phyloP scores from a whole-genome alignment of 2,888 invertebrate species.

The Hemithea aestivaria region DNA sequence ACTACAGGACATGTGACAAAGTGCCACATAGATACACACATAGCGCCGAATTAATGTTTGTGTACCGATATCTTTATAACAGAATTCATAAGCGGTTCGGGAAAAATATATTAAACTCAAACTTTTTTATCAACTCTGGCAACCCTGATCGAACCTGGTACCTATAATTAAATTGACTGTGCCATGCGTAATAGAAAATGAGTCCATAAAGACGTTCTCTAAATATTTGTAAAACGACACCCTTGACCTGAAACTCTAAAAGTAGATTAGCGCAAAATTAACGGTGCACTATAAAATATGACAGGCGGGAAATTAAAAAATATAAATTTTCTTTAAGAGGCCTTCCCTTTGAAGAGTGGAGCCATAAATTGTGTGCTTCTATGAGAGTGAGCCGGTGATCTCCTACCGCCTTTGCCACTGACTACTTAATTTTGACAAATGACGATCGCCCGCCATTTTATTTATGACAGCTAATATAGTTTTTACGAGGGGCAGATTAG shows the following conservation, averaged over 20 bases:
- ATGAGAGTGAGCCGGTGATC: constrained; percentile 27
- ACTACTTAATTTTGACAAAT: constrained; percentile 44
- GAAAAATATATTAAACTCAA: too few species aligned
- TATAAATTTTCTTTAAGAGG: constrained; percentile 33
- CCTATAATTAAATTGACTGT: too few species aligned
- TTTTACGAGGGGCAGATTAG: constrained; percentile 31
- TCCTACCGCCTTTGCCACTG: constrained; percentile 24
- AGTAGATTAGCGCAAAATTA: constrained; percentile 29
- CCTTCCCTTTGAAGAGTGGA: constrained; percentile 36
- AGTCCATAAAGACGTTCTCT: too few species aligned
- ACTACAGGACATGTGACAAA: too few species aligned
- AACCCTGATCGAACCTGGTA: too few species aligned
- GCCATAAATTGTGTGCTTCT: constrained; percentile 36
- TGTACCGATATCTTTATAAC: too few species aligned
- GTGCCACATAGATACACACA: too few species aligned
- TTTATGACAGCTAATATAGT: constrained; percentile 26
- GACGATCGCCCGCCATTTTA: constrained; percentile 25
- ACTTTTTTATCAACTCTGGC: too few species aligned
- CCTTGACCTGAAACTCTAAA: constrained; percentile 29
- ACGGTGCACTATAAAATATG: constrained; percentile 31
- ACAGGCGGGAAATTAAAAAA: constrained; percentile 35
- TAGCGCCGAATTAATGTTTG: too few species aligned
- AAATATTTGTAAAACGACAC: constrained; percentile 1
- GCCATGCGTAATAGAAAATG: too few species aligned
- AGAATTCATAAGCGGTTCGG: too few species aligned